Percentiles rank a stretch among this genome's conserved stretches.
Conservation (phyloP, 2,797 vertebrate species). For the Eulemur rubriventer region DNA sequence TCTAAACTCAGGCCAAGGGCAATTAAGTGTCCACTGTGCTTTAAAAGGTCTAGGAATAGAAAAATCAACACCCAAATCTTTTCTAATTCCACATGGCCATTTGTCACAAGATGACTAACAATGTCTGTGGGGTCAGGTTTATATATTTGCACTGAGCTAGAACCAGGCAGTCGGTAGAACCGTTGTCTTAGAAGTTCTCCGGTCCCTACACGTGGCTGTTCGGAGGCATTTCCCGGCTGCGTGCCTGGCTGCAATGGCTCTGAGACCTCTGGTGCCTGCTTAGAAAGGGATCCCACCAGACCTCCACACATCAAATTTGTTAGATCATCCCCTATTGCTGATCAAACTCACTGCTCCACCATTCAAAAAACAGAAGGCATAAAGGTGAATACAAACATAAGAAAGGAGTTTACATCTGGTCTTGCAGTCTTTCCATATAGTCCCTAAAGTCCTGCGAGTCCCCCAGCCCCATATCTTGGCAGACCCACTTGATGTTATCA, state of each 20-base stretch:
- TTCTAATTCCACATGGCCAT: conserved; percentile 68
- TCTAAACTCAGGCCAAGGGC: conserved; percentile 76
- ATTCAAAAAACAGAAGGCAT: conserved; percentile 89
- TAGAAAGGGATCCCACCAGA: conserved; percentile 56
- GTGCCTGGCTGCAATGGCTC: conserved; percentile 67
- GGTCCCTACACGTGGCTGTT: conserved; percentile 68
- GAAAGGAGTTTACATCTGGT: conserved; percentile 94
- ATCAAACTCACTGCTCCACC: conserved; percentile 83
- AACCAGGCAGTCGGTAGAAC: conserved; percentile 69
- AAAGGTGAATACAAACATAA: conserved; percentile 90
- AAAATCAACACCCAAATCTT: conserved; percentile 72
- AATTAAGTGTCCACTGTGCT: conserved; percentile 87
- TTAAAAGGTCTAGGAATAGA: conserved; percentile 84
- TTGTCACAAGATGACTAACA: conserved; percentile 65
- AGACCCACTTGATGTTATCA: conserved; percentile 98
- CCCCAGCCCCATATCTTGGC: conserved; percentile 96
- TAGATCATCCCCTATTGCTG: conserved; percentile 83
- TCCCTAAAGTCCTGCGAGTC: conserved; percentile 94
- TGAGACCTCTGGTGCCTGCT: conserved; percentile 71
- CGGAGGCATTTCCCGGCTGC: conserved; percentile 69
- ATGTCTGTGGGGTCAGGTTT: conserved; percentile 77
- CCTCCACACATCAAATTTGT: conserved; percentile 58
- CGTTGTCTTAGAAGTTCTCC: conserved; percentile 58
- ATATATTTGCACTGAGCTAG: conserved; percentile 60
- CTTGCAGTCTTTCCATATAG: conserved; percentile 98